phyloP scores from a whole-genome alignment of 2,888 invertebrate genomes.

The Oligia fasciuncula region DNA sequence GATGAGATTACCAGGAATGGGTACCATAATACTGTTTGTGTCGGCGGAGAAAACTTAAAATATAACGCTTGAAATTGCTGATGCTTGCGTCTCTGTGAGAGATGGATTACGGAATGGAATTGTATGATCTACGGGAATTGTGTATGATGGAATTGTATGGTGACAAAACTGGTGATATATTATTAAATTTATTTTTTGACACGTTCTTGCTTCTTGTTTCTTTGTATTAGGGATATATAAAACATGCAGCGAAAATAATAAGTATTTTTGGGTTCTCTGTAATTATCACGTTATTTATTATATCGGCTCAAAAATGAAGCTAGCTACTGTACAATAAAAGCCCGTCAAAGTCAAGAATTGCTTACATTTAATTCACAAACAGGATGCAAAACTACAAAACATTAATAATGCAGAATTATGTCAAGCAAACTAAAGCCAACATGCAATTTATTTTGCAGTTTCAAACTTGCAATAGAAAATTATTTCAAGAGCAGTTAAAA shows the following conservation, averaged over 20 bases:
- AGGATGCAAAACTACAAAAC: not conserved
- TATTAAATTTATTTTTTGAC: not conserved
- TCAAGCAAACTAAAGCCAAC: slow-evolving; percentile 12
- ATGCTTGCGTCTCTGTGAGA: slow-evolving; percentile 33
- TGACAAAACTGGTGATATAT: not conserved
- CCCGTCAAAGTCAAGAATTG: no score
- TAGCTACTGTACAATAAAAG: not conserved
- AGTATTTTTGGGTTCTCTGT: not conserved
- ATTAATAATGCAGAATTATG: slow-evolving; percentile 10
- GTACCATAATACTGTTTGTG: slow-evolving; percentile 72
- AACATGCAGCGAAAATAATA: not conserved
- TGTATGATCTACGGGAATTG: slow-evolving; percentile 15
- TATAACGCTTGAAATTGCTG: slow-evolving; percentile 62
- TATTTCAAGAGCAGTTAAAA: slow-evolving; percentile 25
- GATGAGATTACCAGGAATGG: slow-evolving; percentile 79
- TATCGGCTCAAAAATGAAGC: not conserved
- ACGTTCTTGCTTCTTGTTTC: not conserved
- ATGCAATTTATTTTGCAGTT: slow-evolving; percentile 14
- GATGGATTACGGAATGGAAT: slow-evolving; percentile 34
- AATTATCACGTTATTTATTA: not conserved
- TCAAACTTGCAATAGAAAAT: slow-evolving; percentile 22
- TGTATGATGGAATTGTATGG: not conserved
- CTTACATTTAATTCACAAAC: not conserved
- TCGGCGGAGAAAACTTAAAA: slow-evolving; percentile 61
- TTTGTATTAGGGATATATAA: not conserved